A percentile compares a stretch with the other conserved stretches of the same genome.
Conservation (phyloP, 2,113 vertebrate genomes). For the Vulpes ferrilata region DNA sequence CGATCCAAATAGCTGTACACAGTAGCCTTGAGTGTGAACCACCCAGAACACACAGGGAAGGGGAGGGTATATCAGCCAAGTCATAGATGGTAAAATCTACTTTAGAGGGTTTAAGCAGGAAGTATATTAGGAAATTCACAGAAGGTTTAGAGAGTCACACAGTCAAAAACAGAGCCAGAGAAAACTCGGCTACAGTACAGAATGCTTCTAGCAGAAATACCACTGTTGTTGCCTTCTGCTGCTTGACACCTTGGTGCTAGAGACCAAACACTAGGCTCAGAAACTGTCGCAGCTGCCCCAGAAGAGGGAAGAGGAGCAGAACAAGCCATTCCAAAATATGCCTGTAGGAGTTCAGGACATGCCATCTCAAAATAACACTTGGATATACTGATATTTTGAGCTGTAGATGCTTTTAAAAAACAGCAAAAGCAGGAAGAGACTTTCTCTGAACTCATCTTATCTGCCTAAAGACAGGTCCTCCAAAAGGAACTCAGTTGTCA, state of each 20-base stretch:
- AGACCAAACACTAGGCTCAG: background rate
- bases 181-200: background rate
- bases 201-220: background rate
- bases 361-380: background rate
- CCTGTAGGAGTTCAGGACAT: background rate
- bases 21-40: background rate
- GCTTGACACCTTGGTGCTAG: background rate
- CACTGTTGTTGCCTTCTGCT: background rate
- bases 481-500: background rate
- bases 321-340: background rate
- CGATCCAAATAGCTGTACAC: background rate
- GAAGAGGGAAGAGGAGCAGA: background rate
- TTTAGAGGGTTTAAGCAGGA: conserved; percentile 5
- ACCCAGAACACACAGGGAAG: background rate
- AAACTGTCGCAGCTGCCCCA: background rate
- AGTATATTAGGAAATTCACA: background rate
- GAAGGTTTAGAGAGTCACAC: background rate
- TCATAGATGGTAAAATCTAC: background rate
- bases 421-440: background rate
- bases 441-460: background rate
- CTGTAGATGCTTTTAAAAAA: background rate
- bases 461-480: background rate
- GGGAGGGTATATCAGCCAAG: background rate
- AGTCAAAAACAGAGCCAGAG: background rate
- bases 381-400: background rate